Percentiles rank a stretch among this genome's conserved stretches.
Evolutionary conservation across 2,888 invertebrate genomes (phyloP).

Genomic region (Bembecia ichneumoniformis): DNA sequence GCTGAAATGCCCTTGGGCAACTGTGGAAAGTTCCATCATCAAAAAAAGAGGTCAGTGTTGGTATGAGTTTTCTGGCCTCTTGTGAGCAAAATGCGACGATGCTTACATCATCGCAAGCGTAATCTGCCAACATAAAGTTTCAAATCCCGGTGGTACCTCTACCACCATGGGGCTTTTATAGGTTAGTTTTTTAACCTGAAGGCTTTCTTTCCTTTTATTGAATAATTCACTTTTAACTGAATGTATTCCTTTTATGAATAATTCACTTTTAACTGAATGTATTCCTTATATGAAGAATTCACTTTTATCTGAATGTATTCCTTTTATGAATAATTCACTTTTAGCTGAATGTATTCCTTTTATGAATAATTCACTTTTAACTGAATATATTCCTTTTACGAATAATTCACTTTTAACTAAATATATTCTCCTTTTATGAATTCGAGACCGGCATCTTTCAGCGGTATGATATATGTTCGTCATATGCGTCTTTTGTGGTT

Average conservation of each 20-base stretch:
- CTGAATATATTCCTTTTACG: not conserved
- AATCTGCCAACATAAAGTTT: conserved; percentile 3
- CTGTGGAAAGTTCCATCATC: conserved; percentile 8
- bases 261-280: no score
- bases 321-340: not conserved
- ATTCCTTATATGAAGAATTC: conserved; percentile 1
- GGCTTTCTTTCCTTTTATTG: conserved; percentile 1
- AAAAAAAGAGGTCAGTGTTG: conserved; percentile 4
- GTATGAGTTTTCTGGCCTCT: conserved; percentile 4
- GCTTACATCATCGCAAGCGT: not conserved
- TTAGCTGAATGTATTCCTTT: not conserved
- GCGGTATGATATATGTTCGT: no score
- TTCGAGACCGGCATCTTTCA: no score
- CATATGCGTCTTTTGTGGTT: no score
- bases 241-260: not conserved
- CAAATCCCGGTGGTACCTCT: conserved; percentile 1
- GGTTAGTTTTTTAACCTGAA: not conserved
- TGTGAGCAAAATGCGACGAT: conserved; percentile 5
- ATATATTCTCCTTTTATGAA: no score
- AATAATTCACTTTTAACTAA: not conserved
- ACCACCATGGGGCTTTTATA: not conserved
- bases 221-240: not conserved
- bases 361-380: not conserved
- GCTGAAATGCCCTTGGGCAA: not conserved
- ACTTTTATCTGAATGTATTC: not conserved